These are phyloP conservation scores for Pyrrhosoma nymphula DNA, from an alignment of 2,888 invertebrate genomes.

Conservation along the genomic window DNA sequence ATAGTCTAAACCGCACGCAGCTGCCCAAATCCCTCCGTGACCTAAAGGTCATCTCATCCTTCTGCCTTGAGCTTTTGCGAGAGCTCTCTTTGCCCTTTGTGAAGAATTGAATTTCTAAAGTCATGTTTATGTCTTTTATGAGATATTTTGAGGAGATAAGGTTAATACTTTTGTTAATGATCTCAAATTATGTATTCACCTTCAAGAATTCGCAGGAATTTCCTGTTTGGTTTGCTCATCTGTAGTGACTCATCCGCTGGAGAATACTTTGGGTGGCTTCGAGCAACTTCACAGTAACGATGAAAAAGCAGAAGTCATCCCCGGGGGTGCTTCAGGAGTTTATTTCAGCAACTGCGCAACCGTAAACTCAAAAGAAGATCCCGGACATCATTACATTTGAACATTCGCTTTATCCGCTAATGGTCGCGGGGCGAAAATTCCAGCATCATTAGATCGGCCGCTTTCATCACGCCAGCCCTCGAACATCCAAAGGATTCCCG, in stretches of 20 bases:
- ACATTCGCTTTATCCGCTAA: conserved; percentile 49
- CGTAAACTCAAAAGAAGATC: conserved; percentile 8
- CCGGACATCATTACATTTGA: conserved; percentile 53
- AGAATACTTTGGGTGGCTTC: background rate
- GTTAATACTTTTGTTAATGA: too few relatives aligned
- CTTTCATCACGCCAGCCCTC: conserved; percentile 49
- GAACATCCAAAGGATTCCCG: background rate
- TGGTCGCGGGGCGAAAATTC: conserved; percentile 53
- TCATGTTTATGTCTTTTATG: too few relatives aligned
- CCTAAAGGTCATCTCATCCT: too few relatives aligned
- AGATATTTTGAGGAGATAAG: too few relatives aligned
- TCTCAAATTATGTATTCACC: too few relatives aligned
- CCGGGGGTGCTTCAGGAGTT: background rate
- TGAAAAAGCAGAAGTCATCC: conserved; percentile 28
- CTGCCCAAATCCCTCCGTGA: too few relatives aligned
- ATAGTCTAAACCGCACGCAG: too few relatives aligned
- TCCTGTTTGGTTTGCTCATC: background rate
- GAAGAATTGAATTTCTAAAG: too few relatives aligned
- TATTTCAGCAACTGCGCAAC: conserved; percentile 8
- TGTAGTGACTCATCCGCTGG: background rate
- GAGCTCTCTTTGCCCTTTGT: too few relatives aligned
- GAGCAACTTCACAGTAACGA: background rate
- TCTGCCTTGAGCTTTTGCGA: too few relatives aligned
- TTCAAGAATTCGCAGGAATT: background rate
- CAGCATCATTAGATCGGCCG: background rate